A percentile compares a stretch with the other conserved stretches of the same genome.
Conservation (phyloP, 2,888 invertebrate species). For the Odontocolon sp. region DNA sequence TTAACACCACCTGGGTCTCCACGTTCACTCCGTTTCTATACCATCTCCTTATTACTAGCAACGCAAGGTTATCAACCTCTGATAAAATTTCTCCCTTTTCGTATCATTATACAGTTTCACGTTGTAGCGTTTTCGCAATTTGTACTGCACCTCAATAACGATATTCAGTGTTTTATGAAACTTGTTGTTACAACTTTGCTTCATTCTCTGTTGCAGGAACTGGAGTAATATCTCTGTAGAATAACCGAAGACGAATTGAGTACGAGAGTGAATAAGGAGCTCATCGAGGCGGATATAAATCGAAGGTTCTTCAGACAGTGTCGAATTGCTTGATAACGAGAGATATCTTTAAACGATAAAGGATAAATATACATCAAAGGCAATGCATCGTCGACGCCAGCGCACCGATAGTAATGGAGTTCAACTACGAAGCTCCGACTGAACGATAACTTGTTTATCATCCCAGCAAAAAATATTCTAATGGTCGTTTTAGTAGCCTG, state of each 20-base stretch:
- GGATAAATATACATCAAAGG: not conserved
- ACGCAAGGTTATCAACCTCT: not conserved
- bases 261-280: conserved; percentile 5
- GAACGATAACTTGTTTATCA: conserved; percentile 5
- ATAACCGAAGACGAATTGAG: conserved; percentile 2
- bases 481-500: not conserved
- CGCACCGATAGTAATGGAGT: conserved; percentile 8
- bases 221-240: not conserved
- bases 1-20: conserved; percentile 48
- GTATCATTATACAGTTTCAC: not conserved
- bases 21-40: not conserved
- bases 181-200: not conserved
- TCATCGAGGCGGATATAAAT: conserved; percentile 21
- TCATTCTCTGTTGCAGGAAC: conserved; percentile 9
- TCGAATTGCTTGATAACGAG: conserved; percentile 42
- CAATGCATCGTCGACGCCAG: conserved; percentile 48
- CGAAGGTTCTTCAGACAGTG: conserved; percentile 10
- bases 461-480: not conserved
- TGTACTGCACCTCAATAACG: too few relatives aligned
- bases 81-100: not conserved
- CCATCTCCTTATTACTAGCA: not conserved
- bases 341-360: not conserved
- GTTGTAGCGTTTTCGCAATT: too few relatives aligned
- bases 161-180: not conserved
- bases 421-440: conserved; percentile 23